A percentile compares a stretch with the other conserved stretches of the same genome.
Conservation (phyloP, 2,888 invertebrate species). For the Ceraclea dissimilis region DNA sequence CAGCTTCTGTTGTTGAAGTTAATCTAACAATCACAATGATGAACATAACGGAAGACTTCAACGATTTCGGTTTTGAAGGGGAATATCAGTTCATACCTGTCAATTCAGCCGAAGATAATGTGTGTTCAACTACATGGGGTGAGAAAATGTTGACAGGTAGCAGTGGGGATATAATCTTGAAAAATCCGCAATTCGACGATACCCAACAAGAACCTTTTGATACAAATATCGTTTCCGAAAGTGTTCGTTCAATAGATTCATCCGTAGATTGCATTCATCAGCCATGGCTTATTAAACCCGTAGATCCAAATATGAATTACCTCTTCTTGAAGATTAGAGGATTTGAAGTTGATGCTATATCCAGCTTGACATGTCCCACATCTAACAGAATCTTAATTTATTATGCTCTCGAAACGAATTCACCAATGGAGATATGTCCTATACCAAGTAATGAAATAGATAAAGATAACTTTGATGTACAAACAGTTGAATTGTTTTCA, state of each 20-base stretch:
- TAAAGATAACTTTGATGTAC: constrained; percentile 32
- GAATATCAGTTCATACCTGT: constrained; percentile 59
- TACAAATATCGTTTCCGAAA: constrained; percentile 46
- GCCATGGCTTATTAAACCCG: constrained; percentile 73
- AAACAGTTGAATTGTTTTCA: constrained; percentile 59
- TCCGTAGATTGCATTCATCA: constrained; percentile 55
- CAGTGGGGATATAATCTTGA: constrained; percentile 64
- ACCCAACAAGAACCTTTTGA: constrained; percentile 40
- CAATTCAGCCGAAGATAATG: constrained; percentile 48
- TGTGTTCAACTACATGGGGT: constrained; percentile 59
- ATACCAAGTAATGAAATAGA: constrained; percentile 35
- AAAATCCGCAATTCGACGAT: constrained; percentile 50
- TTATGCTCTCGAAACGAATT: constrained; percentile 57
- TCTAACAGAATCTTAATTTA: constrained; percentile 66
- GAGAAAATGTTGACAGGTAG: constrained; percentile 59
- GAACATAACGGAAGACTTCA: constrained; percentile 75
- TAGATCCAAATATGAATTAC: constrained; percentile 60
- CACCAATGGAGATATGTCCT: constrained; percentile 60
- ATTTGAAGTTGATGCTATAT: constrained; percentile 45
- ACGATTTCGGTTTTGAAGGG: constrained; percentile 71
- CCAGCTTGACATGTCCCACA: constrained; percentile 54
- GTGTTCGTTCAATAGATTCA: constrained; percentile 47
- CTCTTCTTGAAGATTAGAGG: constrained; percentile 66
- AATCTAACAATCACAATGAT: constrained; percentile 69
- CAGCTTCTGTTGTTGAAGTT: constrained; percentile 62